Percentiles rank a stretch among this genome's conserved stretches.
Conservation (phyloP, 2,888 invertebrate species). For the Apocheima hispidaria region DNA sequence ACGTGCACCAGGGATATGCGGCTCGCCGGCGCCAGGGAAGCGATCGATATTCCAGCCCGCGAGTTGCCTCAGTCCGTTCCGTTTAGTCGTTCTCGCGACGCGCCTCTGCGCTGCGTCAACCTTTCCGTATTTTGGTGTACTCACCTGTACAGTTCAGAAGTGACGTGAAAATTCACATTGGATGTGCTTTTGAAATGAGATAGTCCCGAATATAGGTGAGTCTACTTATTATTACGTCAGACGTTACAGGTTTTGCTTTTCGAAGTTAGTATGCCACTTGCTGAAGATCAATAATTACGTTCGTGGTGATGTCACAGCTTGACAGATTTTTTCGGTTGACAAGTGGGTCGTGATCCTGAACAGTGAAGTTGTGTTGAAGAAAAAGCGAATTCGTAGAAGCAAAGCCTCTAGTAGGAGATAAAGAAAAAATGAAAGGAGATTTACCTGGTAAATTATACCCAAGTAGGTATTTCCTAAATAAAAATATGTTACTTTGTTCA, state of each 20-base stretch:
- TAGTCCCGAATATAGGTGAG: slow-evolving; percentile 70
- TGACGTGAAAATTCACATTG: slow-evolving; percentile 65
- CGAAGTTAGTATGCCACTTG: slow-evolving; percentile 24
- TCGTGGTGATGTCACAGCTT: slow-evolving; percentile 67
- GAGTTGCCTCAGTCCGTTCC: slow-evolving; percentile 66
- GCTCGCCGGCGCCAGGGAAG: slow-evolving; percentile 81
- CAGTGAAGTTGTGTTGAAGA: slow-evolving; percentile 12
- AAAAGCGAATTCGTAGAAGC: slow-evolving; percentile 12
- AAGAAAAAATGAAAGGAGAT: neutral
- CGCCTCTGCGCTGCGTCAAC: slow-evolving; percentile 63
- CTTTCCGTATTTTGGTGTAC: slow-evolving; percentile 58
- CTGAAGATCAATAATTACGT: slow-evolving; percentile 66
- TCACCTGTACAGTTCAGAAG: slow-evolving; percentile 53
- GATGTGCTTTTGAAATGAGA: slow-evolving; percentile 72
- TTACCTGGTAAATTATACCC: neutral
- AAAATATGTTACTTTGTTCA: neutral
- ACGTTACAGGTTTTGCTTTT: slow-evolving; percentile 18
- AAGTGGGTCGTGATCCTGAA: slow-evolving; percentile 28
- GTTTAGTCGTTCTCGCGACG: slow-evolving; percentile 66
- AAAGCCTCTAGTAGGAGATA: slow-evolving; percentile 7
- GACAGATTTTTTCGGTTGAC: slow-evolving; percentile 43
- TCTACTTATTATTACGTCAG: slow-evolving; percentile 33
- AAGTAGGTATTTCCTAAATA: neutral
- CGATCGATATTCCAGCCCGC: slow-evolving; percentile 78
- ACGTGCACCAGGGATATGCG: slow-evolving; percentile 83